Evolutionary conservation across 1,140 invertebrate genomes (phyloP).

Genomic region (Megalonaias nervosa): DNA sequence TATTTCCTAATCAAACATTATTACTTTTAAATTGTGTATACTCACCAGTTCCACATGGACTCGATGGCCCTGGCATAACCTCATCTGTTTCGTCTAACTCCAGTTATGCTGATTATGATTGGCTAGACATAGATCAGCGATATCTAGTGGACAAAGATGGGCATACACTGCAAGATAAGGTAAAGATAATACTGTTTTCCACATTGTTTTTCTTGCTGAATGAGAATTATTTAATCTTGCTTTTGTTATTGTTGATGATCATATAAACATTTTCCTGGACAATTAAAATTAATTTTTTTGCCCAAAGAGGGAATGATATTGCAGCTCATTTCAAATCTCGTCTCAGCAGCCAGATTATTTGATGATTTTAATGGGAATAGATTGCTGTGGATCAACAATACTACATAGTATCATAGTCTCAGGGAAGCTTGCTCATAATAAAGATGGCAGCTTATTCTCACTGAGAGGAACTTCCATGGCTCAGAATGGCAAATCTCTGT

Average conservation of each 20-base stretch:
- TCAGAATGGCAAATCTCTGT: too few relatives aligned
- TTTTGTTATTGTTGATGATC: neutral
- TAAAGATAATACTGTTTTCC: conserved; percentile 25
- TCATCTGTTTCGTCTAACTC: conserved; percentile 52
- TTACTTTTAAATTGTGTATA: neutral
- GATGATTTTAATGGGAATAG: too few relatives aligned
- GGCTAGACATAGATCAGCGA: conserved; percentile 40
- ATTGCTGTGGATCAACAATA: too few relatives aligned
- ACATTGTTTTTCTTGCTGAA: neutral
- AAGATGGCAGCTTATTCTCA: too few relatives aligned
- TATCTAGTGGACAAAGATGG: conserved; percentile 55
- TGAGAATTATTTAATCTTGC: neutral
- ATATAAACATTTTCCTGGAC: too few relatives aligned
- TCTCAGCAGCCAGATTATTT: too few relatives aligned
- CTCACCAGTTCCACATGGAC: conserved; percentile 22
- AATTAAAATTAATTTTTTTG: too few relatives aligned
- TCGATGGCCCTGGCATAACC: conserved; percentile 17
- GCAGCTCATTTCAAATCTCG: too few relatives aligned
- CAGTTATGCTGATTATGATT: conserved; percentile 54
- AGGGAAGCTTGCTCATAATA: too few relatives aligned
- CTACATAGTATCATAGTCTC: too few relatives aligned
- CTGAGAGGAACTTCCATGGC: too few relatives aligned
- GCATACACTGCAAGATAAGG: conserved; percentile 55
- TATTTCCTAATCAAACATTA: neutral
- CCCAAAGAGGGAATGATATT: too few relatives aligned